These are phyloP conservation scores for Nomada flava DNA, from an alignment of 2,888 invertebrate species.

Conservation along the genomic window DNA sequence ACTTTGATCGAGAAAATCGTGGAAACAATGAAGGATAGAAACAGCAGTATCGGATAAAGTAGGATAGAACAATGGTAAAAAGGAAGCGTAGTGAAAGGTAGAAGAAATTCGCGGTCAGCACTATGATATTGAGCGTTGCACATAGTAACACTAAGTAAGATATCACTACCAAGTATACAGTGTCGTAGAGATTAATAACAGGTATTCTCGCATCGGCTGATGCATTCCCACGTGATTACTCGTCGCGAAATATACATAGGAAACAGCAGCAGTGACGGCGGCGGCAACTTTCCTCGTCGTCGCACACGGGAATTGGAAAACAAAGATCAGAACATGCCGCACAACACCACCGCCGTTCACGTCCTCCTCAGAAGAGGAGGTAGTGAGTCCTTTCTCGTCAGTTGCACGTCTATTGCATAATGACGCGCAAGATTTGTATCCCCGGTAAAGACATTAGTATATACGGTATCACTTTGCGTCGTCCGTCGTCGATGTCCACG, in stretches of 20 bases:
- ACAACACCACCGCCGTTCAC: slow-evolving; percentile 59
- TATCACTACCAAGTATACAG: slow-evolving; percentile 42
- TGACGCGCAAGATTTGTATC: slow-evolving; percentile 77
- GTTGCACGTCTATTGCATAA: slow-evolving; percentile 80
- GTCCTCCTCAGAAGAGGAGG: slow-evolving; percentile 41
- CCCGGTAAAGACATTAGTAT: slow-evolving; percentile 49
- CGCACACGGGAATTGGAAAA: slow-evolving; percentile 53
- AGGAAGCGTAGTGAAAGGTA: slow-evolving; percentile 39
- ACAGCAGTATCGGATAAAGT: background rate
- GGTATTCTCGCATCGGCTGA: slow-evolving; percentile 67
- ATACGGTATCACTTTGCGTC: slow-evolving; percentile 50
- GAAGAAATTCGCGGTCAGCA: slow-evolving; percentile 30
- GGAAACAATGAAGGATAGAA: background rate
- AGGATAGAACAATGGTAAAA: slow-evolving; percentile 10
- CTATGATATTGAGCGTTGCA: slow-evolving; percentile 34
- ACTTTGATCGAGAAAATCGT: slow-evolving; percentile 56
- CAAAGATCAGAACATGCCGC: slow-evolving; percentile 70
- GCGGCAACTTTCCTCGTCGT: slow-evolving; percentile 53
- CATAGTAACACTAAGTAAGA: slow-evolving; percentile 50
- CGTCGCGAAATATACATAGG: slow-evolving; percentile 46
- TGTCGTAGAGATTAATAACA: slow-evolving; percentile 56
- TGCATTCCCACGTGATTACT: slow-evolving; percentile 79
- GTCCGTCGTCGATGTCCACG: slow-evolving; percentile 60
- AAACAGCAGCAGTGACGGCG: slow-evolving; percentile 26
- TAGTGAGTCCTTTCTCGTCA: slow-evolving; percentile 51